Evolutionary conservation across 2,113 vertebrate genomes (phyloP).

Genomic region (Hiodon tergisus): DNA sequence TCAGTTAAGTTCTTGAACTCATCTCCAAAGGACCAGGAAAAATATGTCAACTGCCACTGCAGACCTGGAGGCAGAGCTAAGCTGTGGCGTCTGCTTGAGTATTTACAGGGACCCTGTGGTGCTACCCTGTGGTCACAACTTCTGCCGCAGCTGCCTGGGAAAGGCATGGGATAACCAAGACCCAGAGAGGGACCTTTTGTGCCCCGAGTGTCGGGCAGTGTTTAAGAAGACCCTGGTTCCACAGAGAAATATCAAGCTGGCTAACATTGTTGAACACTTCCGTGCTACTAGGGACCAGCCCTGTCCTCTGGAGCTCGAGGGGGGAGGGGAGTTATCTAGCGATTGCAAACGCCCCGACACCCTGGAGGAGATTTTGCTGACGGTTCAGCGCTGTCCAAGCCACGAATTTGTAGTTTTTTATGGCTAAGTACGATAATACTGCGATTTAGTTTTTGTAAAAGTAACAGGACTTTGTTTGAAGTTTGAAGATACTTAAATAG

Average conservation of each 20-base stretch:
- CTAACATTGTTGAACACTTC: slow-evolving; percentile 20
- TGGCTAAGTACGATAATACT: too few relatives aligned
- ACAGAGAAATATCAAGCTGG: slow-evolving; percentile 31
- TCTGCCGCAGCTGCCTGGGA: slow-evolving; percentile 36
- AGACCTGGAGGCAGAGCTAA: slow-evolving; percentile 32
- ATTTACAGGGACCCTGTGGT: slow-evolving; percentile 34
- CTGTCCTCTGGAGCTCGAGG: neutral
- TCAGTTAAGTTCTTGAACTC: too few relatives aligned
- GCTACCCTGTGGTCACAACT: slow-evolving; percentile 41
- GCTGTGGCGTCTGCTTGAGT: slow-evolving; percentile 38
- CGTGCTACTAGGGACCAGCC: neutral
- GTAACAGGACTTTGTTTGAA: too few relatives aligned
- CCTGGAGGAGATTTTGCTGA: neutral
- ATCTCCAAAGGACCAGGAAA: too few relatives aligned
- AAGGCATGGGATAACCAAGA: slow-evolving; percentile 23
- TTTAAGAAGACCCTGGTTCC: slow-evolving; percentile 8
- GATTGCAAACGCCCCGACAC: neutral
- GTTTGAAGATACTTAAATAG: too few relatives aligned
- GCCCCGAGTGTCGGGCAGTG: slow-evolving; percentile 33
- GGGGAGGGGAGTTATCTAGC: neutral
- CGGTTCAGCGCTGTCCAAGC: neutral
- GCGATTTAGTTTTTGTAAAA: too few relatives aligned
- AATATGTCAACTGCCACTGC: slow-evolving; percentile 18
- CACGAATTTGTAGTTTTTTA: slow-evolving; percentile 27
- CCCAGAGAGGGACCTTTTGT: neutral